These are phyloP conservation scores for Coluber constrictor DNA, from an alignment of 2,797 vertebrate genomes.

Conservation along the genomic window DNA sequence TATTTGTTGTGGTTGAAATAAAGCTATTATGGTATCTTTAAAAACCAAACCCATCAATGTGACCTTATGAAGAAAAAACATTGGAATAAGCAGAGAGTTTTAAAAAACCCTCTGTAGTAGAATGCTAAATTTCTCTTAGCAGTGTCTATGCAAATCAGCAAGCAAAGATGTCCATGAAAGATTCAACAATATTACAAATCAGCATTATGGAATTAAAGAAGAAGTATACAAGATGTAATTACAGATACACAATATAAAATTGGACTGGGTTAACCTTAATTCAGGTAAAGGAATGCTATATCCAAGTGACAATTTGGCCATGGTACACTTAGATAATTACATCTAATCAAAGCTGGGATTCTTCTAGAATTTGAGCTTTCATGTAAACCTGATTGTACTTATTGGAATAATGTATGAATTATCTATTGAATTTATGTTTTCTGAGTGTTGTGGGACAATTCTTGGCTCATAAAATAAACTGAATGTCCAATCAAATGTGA, in stretches of 20 bases:
- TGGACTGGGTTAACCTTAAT: background rate
- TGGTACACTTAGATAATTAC: background rate
- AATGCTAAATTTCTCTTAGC: background rate
- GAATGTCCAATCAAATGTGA: background rate
- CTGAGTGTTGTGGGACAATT: background rate
- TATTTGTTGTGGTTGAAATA: background rate
- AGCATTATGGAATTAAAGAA: background rate
- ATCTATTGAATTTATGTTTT: background rate
- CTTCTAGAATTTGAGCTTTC: background rate
- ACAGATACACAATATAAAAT: background rate
- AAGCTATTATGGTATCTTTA: background rate
- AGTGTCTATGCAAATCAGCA: background rate
- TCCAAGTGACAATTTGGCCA: background rate
- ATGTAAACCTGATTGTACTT: background rate
- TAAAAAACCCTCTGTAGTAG: background rate
- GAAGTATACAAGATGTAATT: background rate
- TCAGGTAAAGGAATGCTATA: background rate
- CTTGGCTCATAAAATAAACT: background rate
- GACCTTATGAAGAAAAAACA: background rate
- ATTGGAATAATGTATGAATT: background rate
- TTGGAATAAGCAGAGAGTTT: background rate
- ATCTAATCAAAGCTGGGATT: background rate
- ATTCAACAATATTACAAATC: background rate
- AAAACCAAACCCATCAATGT: background rate
- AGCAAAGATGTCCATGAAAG: background rate